A percentile compares a stretch with the other conserved stretches of the same genome.
phyloP scores from a whole-genome alignment of 2,113 vertebrate genomes.

The Hippopotamus amphibius region DNA sequence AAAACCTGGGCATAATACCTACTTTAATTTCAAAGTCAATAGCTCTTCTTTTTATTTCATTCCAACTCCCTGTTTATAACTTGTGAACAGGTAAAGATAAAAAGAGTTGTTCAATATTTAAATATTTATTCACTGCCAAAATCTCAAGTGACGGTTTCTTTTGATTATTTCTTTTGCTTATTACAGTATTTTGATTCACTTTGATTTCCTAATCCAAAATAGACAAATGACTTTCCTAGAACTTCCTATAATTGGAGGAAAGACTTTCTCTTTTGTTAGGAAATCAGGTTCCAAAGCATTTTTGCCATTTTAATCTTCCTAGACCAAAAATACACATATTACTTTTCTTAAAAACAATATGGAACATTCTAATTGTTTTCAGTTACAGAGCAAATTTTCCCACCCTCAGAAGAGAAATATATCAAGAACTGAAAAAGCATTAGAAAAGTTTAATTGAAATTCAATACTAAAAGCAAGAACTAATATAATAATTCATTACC shows the following conservation, averaged over 20 bases:
- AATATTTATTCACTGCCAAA: conserved; percentile 59
- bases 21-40: conserved; percentile 67
- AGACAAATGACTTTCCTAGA: conserved; percentile 55
- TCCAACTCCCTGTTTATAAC: conserved; percentile 53
- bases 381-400: conserved; percentile 55
- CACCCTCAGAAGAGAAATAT: conserved; percentile 45
- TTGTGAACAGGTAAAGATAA: conserved; percentile 67
- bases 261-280: conserved; percentile 50
- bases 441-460: conserved; percentile 80
- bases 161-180: conserved; percentile 76
- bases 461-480: conserved; percentile 67
- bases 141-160: conserved; percentile 57
- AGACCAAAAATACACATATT: conserved; percentile 46
- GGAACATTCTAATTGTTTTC: conserved; percentile 39
- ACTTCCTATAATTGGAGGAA: conserved; percentile 29
- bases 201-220: conserved; percentile 60
- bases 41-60: conserved; percentile 58
- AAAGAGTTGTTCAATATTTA: conserved; percentile 79
- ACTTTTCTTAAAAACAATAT: conserved; percentile 54
- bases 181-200: conserved; percentile 69
- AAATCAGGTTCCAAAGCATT: conserved; percentile 33
- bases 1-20: background rate
- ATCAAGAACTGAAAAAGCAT: conserved; percentile 63
- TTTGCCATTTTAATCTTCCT: conserved; percentile 58
- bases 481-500: conserved; percentile 77